Base-by-base conservation (phyloP, 2,797 vertebrate genomes). In the Hemibagrus guttatus region DNA sequence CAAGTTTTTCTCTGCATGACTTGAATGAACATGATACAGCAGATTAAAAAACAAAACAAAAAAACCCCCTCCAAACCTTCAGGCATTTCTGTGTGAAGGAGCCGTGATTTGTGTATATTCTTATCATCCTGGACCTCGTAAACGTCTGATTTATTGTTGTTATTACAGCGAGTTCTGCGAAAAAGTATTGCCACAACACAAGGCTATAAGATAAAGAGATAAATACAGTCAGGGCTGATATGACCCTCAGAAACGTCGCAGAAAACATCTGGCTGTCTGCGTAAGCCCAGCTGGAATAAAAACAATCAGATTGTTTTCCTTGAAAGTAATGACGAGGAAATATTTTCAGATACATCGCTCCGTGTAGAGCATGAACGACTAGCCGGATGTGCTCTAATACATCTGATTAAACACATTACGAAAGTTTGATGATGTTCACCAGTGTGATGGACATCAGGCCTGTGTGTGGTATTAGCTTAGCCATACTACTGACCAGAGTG, bases 151-250 rank as follows among this genome's bases (percentile, higher is more conserved):
- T 80, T 61, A 46, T 23, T 39, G 28, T 23, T 79, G 75, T 35
- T 58, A 58, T 58, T 35, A 58, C 54, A 23, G 54, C 61, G 59
- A 85, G 68, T 66, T 46, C 59, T 66, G 31, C 68, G 61, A 31
- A 87, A 88, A 88, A 87, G 21, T 84, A 84, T 79, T 86, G 82
- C 75, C 19, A 42, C 19, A 75, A 89, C 79, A 71, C 39, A 59
- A 64, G 87, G 52, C 68, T 84, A 68, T 23, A 42, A 81, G 85
- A 82, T 75, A 72, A 86, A 82, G 79, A 54, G 80, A 82, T 80
- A 85, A 56, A 64, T 63, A 17, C 68, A n/a, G 42, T n/a, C 35
- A 71, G 80, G 74, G 69, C 81, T 76, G 86, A 89, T 84, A 69
- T 84, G 80, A 72, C 23, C 63, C 1, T 42, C 63, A 61, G n/a